A percentile compares a stretch with the other conserved stretches of the same genome.
phyloP scores from a whole-genome alignment of 2,113 vertebrate genomes.

The Corynorhinus townsendii region DNA sequence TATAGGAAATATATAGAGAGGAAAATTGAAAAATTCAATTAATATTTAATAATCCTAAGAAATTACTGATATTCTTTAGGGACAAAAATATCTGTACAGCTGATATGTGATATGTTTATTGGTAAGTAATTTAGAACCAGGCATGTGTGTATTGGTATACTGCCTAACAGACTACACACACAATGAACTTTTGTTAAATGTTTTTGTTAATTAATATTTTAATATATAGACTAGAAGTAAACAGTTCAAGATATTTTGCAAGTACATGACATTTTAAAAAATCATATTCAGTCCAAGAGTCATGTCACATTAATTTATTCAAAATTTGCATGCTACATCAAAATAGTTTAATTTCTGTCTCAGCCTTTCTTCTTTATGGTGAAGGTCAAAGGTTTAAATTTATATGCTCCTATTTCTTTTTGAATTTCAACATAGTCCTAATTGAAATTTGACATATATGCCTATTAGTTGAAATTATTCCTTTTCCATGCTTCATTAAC shows the following conservation, averaged over 20 bases:
- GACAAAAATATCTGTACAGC: not conserved
- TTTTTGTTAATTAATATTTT: not conserved
- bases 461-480: slow-evolving; percentile 86
- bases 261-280: not conserved
- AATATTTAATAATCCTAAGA: not conserved
- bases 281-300: not conserved
- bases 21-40: not conserved
- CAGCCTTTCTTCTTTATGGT: slow-evolving; percentile 70
- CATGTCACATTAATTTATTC: slow-evolving; percentile 19
- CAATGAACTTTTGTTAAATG: not conserved
- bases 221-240: not conserved
- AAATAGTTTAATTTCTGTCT: slow-evolving; percentile 65
- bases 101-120: not conserved
- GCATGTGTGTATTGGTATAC: not conserved
- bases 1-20: not conserved
- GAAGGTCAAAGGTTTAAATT: slow-evolving; percentile 86
- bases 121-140: not conserved
- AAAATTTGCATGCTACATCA: slow-evolving; percentile 52
- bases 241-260: not conserved
- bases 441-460: slow-evolving; percentile 87
- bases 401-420: slow-evolving; percentile 78
- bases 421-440: slow-evolving; percentile 77
- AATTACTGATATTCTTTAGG: not conserved
- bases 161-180: not conserved
- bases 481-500: slow-evolving; percentile 85